phyloP scores from a whole-genome alignment of 2,113 vertebrate genomes.

The Crotalus helleri region DNA sequence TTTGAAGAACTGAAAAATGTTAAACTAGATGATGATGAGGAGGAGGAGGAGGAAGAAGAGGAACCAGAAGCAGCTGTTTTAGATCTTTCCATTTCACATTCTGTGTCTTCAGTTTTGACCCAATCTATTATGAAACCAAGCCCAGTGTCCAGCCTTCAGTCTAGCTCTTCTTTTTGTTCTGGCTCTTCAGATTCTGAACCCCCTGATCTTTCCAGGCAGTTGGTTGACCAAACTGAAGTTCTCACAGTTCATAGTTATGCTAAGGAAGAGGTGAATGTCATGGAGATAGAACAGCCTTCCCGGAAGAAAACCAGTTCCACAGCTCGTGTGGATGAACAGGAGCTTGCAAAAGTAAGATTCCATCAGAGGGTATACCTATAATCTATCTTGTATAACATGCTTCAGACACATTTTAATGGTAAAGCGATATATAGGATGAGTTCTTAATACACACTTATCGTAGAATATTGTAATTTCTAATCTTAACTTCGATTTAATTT shows the following conservation, averaged over 20 bases:
- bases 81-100: conserved; percentile 71
- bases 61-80: conserved; percentile 64
- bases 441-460: neutral
- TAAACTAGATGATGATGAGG: conserved; percentile 67
- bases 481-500: neutral
- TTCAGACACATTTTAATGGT: neutral
- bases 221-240: conserved; percentile 74
- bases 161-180: conserved; percentile 61
- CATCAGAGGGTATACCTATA: neutral
- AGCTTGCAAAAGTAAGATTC: conserved; percentile 69
- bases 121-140: conserved; percentile 56
- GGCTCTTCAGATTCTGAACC: conserved; percentile 78
- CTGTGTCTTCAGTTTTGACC: conserved; percentile 62
- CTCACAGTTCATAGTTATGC: conserved; percentile 85
- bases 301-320: conserved; percentile 65
- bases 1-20: conserved; percentile 75
- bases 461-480: neutral
- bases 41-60: conserved; percentile 66
- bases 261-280: conserved; percentile 64
- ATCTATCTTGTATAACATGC: neutral
- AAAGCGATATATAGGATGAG: neutral
- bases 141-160: conserved; percentile 40
- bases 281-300: conserved; percentile 52
- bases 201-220: conserved; percentile 75
- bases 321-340: conserved; percentile 62